Percentiles rank a stretch among this genome's conserved stretches.
Conservation (phyloP, 2,888 invertebrate species). For the Caenorhabditis sp. region DNA sequence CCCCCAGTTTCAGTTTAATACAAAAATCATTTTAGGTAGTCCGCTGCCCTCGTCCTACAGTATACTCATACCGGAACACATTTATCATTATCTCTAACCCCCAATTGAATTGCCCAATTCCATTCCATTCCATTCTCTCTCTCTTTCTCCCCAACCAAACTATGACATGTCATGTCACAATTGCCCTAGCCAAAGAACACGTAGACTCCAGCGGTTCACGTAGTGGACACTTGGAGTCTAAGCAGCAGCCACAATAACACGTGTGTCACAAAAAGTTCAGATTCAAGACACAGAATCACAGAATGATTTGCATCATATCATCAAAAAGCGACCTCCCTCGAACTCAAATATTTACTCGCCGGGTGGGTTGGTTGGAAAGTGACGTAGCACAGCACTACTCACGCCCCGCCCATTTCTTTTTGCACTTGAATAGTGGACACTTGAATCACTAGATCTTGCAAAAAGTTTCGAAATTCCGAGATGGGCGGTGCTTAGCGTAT, state of each 20-base stretch:
- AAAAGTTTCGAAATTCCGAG: slow-evolving; percentile 34
- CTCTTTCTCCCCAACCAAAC: background rate
- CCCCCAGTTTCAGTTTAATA: too few species aligned
- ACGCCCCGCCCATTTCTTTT: background rate
- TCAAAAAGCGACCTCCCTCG: slow-evolving; percentile 27
- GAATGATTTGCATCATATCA: slow-evolving; percentile 57
- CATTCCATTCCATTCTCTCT: slow-evolving; percentile 9
- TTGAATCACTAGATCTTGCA: too few species aligned
- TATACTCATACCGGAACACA: slow-evolving; percentile 7
- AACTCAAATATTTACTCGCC: slow-evolving; percentile 42
- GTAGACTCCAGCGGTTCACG: slow-evolving; percentile 41
- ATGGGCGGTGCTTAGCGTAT: slow-evolving; percentile 23
- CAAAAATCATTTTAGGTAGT: too few species aligned
- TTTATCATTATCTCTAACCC: background rate
- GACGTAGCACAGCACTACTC: slow-evolving; percentile 28
- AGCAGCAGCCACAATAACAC: too few species aligned
- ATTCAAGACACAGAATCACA: slow-evolving; percentile 36
- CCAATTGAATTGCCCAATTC: background rate
- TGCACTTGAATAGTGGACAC: background rate
- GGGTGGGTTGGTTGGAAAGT: slow-evolving; percentile 33
- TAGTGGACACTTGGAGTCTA: slow-evolving; percentile 5
- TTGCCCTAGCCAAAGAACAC: slow-evolving; percentile 34
- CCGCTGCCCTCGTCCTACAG: background rate
- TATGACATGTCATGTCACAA: too few species aligned
- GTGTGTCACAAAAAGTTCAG: slow-evolving; percentile 11